These are phyloP conservation scores for Quiscalus mexicanus DNA, from an alignment of 2,113 vertebrate genomes.

Conservation along the genomic window DNA sequence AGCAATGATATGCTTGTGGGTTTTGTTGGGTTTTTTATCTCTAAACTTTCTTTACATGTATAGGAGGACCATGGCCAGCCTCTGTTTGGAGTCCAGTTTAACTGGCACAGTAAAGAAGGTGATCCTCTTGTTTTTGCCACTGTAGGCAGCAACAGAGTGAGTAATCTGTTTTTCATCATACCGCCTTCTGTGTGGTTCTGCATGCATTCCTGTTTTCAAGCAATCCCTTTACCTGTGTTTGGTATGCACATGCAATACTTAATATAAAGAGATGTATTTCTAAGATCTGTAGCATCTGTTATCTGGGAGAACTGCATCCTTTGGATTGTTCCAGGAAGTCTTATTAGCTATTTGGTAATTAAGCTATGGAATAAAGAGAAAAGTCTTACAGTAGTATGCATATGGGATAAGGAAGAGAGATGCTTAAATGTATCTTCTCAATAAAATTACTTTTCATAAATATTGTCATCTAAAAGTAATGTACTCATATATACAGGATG, in stretches of 20 bases:
- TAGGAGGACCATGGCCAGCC: constrained; percentile 98
- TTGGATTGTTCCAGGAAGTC: neutral
- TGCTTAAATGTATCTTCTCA: neutral
- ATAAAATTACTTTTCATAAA: neutral
- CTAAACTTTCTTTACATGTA: constrained; percentile 20
- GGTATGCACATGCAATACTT: neutral
- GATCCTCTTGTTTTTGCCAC: constrained; percentile 98
- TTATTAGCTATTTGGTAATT: neutral
- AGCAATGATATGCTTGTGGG: neutral
- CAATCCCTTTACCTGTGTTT: neutral
- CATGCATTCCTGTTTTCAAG: neutral
- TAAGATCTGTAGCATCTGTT: neutral
- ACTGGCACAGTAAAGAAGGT: constrained; percentile 99
- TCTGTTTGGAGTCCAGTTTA: constrained; percentile 97
- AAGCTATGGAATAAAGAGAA: neutral
- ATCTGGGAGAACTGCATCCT: neutral
- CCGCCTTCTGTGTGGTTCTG: neutral
- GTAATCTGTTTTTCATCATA: constrained; percentile 16
- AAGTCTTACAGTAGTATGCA: neutral
- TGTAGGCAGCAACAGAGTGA: constrained; percentile 96
- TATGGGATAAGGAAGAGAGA: neutral
- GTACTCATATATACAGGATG: neutral
- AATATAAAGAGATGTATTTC: neutral
- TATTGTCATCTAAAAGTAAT: neutral
- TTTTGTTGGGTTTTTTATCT: neutral